Percentiles rank a stretch among this genome's conserved stretches.
These are phyloP conservation scores for Girardia tigrina DNA, from an alignment of 2,888 invertebrate species.

Conservation along the genomic window DNA sequence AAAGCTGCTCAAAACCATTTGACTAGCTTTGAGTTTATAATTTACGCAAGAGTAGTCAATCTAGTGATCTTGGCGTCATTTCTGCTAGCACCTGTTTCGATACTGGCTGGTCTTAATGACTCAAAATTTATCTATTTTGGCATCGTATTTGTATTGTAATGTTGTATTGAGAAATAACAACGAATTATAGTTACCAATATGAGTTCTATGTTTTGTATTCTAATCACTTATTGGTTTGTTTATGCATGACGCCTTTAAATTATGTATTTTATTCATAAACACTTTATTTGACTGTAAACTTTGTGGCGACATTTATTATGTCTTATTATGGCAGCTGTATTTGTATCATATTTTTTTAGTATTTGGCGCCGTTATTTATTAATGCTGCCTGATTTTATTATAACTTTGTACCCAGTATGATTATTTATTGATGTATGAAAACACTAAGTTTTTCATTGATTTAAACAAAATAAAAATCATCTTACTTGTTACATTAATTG, in stretches of 20 bases:
- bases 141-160: slow-evolving; percentile 12
- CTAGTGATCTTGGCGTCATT: slow-evolving; percentile 17
- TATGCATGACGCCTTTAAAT: background rate
- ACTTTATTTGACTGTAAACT: background rate
- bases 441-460: too few species aligned
- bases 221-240: slow-evolving; percentile 23
- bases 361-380: slow-evolving; percentile 17
- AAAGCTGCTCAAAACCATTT: slow-evolving; percentile 13
- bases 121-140: slow-evolving; percentile 20
- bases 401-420: background rate
- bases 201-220: slow-evolving; percentile 6
- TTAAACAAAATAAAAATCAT: too few species aligned
- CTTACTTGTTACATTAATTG: too few species aligned
- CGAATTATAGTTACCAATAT: slow-evolving; percentile 23
- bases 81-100: slow-evolving; percentile 18
- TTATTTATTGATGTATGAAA: background rate
- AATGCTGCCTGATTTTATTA: slow-evolving; percentile 12
- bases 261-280: slow-evolving; percentile 3
- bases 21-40: slow-evolving; percentile 4
- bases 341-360: slow-evolving; percentile 7
- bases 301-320: slow-evolving; percentile 5
- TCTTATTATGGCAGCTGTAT: slow-evolving; percentile 23
- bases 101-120: slow-evolving; percentile 20
- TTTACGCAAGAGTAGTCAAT: slow-evolving; percentile 17
- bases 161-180: background rate